Conservation (phyloP, 2,797 vertebrate genomes). For the Sebastes oblongus region DNA sequence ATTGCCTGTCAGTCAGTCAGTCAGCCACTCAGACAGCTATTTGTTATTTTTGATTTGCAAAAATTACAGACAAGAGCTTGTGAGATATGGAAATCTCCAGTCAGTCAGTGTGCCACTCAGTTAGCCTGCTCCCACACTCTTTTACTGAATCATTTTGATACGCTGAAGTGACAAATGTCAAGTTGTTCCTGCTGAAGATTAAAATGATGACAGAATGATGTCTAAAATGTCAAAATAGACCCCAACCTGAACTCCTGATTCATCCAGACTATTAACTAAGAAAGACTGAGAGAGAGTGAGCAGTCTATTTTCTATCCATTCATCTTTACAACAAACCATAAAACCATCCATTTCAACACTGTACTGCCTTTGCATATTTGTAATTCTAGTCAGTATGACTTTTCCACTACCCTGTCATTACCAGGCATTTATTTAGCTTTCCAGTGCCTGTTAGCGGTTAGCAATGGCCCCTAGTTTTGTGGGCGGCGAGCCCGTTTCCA, state of each 20-base stretch:
- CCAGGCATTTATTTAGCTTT: slow-evolving; percentile 76
- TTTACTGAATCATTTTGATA: not conserved
- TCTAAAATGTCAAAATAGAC: not conserved
- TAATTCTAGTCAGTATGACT: slow-evolving; percentile 51
- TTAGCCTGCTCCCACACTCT: not conserved
- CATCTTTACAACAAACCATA: slow-evolving; percentile 6
- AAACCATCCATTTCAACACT: slow-evolving; percentile 15
- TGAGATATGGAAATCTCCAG: slow-evolving; percentile 16
- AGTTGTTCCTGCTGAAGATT: not conserved
- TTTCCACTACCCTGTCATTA: slow-evolving; percentile 74
- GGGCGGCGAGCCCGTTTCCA: slow-evolving; percentile 75
- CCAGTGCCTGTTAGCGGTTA: slow-evolving; percentile 68
- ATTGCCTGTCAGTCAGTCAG: slow-evolving; percentile 46
- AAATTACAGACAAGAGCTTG: slow-evolving; percentile 28
- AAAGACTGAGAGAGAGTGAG: not conserved
- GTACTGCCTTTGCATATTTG: slow-evolving; percentile 58
- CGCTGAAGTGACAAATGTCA: slow-evolving; percentile 29
- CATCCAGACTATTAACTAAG: slow-evolving; percentile 14
- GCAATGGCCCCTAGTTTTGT: slow-evolving; percentile 66
- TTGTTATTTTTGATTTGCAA: slow-evolving; percentile 49
- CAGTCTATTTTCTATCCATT: not conserved
- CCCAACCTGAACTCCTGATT: not conserved
- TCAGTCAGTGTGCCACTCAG: not conserved
- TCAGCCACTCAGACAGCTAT: slow-evolving; percentile 13
- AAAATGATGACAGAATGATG: not conserved